phyloP scores from a whole-genome alignment of 2,888 invertebrate species.

The Rhaphigaster nebulosa region DNA sequence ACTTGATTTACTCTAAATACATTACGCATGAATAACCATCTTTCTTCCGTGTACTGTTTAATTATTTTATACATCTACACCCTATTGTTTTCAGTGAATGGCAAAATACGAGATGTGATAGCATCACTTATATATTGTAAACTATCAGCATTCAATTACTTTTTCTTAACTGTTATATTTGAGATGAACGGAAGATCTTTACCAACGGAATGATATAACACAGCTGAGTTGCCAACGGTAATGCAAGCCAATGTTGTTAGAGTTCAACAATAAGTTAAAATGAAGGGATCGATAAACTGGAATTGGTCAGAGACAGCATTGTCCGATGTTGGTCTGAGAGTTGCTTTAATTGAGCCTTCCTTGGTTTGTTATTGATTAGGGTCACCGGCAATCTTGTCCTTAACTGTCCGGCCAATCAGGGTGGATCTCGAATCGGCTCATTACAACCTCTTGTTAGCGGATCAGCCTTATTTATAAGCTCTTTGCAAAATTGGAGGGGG shows the following conservation, averaged over 20 bases:
- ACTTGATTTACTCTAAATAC: too few relatives aligned
- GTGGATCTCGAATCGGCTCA: not conserved
- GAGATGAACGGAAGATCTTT: too few relatives aligned
- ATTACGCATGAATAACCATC: too few relatives aligned
- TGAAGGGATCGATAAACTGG: not conserved
- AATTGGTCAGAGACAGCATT: not conserved
- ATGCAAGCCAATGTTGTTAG: not conserved
- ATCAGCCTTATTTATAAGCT: not conserved
- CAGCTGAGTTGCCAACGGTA: not conserved
- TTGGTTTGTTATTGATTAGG: not conserved
- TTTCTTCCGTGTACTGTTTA: too few relatives aligned
- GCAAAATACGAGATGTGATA: too few relatives aligned
- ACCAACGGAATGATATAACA: not conserved
- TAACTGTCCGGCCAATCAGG: not conserved
- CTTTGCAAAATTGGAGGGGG: too few relatives aligned
- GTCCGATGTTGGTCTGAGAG: not conserved
- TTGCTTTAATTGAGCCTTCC: not conserved
- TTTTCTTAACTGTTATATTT: not conserved
- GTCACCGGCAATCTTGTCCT: not conserved
- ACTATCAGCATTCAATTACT: not conserved
- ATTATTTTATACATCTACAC: too few relatives aligned
- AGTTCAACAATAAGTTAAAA: not conserved
- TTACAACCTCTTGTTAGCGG: not conserved
- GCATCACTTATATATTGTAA: not conserved
- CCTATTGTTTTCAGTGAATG: too few relatives aligned